Conservation (phyloP, 2,797 vertebrate species). For the Melopsittacus undulatus region DNA sequence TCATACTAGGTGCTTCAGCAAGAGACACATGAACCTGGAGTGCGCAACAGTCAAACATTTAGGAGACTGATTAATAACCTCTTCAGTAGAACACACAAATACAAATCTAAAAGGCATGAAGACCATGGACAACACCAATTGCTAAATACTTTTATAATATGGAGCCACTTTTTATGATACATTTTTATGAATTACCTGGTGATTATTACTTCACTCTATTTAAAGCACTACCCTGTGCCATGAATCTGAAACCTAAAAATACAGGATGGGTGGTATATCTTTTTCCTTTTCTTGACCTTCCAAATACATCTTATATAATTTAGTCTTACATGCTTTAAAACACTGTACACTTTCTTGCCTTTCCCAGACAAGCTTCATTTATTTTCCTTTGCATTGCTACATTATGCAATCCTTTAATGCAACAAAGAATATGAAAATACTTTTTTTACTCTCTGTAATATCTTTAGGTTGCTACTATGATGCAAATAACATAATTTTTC, state of each 20-base stretch:
- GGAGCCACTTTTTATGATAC: background rate
- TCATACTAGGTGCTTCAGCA: background rate
- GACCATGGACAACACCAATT: background rate
- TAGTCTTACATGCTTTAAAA: background rate
- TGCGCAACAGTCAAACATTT: background rate
- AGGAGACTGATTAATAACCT: background rate
- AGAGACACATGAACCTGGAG: background rate
- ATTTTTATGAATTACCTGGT: background rate
- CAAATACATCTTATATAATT: background rate
- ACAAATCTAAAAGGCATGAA: background rate
- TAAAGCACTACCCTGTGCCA: background rate
- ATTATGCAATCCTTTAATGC: background rate
- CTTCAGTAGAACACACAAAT: background rate
- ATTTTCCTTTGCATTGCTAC: background rate
- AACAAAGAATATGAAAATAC: background rate
- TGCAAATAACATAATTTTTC: background rate
- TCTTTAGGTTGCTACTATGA: background rate
- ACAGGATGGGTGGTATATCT: accelerated
- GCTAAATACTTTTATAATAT: background rate
- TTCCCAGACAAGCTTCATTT: background rate
- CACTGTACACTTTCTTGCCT: background rate
- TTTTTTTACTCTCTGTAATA: background rate
- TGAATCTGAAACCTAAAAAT: background rate
- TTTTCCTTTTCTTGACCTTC: background rate
- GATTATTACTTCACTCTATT: background rate